phyloP scores from a whole-genome alignment of 2,113 vertebrate species.

The Eubucco bourcierii region DNA sequence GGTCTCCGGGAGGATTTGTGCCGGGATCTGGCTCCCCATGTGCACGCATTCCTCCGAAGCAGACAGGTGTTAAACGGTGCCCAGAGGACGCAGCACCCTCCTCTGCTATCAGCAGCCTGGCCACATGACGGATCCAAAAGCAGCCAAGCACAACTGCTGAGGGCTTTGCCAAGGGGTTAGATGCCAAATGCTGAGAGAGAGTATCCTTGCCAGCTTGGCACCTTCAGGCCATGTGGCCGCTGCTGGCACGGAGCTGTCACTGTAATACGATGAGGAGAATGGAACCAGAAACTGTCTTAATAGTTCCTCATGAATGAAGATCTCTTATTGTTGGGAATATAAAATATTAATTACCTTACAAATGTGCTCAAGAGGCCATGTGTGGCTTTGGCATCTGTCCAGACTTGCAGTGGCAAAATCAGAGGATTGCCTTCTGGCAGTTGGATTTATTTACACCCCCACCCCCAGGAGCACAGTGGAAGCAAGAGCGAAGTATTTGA shows the following conservation, averaged over 20 bases:
- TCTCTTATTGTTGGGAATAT: constrained; percentile 22
- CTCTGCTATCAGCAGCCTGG: constrained; percentile 50
- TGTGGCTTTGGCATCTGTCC: neutral
- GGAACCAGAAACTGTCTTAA: constrained; percentile 55
- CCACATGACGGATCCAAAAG: constrained; percentile 61
- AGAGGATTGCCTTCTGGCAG: neutral
- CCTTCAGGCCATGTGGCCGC: constrained; percentile 62
- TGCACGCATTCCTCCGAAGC: constrained; percentile 57
- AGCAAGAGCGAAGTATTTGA: neutral
- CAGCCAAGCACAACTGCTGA: constrained; percentile 68
- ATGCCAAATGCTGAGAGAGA: constrained; percentile 63
- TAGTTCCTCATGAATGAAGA: constrained; percentile 17
- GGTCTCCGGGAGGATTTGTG: constrained; percentile 53
- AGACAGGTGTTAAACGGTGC: constrained; percentile 67
- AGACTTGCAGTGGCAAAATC: neutral
- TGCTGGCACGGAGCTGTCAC: constrained; percentile 33
- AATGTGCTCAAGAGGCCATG: neutral
- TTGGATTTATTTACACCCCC: neutral
- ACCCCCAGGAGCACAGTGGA: neutral
- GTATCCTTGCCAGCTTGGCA: constrained; percentile 72
- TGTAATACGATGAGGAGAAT: constrained; percentile 33
- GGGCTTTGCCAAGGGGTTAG: constrained; percentile 46
- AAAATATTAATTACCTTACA: constrained; percentile 62
- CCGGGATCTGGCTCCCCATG: constrained; percentile 40
- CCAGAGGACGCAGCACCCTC: constrained; percentile 52